Conservation (phyloP, 2,113 vertebrate species). For the Entelurus aequoreus region DNA sequence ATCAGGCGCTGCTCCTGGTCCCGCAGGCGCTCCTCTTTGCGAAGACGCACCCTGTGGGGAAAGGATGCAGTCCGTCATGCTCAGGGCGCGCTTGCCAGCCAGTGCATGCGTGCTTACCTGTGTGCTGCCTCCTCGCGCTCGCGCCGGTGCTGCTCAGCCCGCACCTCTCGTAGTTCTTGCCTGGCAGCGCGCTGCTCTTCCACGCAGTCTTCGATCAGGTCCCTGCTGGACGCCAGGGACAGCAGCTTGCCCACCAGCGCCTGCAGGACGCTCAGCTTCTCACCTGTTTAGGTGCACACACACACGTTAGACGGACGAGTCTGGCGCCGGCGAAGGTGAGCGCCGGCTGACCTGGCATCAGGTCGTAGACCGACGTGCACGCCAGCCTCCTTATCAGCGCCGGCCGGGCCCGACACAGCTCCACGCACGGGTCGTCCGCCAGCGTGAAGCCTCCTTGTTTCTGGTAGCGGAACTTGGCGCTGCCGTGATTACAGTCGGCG, state of each 20-base stretch:
- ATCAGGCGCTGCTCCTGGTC: conserved; percentile 89
- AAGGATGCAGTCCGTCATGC: background rate
- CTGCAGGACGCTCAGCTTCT: conserved; percentile 93
- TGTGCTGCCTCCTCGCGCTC: conserved; percentile 88
- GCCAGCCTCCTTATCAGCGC: conserved; percentile 85
- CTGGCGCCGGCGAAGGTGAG: background rate
- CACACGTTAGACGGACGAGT: background rate
- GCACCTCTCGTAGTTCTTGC: conserved; percentile 89
- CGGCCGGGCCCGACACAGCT: conserved; percentile 84
- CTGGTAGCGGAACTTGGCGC: conserved; percentile 92
- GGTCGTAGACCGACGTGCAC: conserved; percentile 86
- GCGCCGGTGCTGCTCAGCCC: conserved; percentile 88
- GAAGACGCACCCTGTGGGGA: conserved; percentile 81
- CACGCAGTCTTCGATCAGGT: conserved; percentile 92
- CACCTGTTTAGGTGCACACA: conserved; percentile 18
- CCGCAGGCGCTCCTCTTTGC: conserved; percentile 88
- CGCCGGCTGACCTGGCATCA: conserved; percentile 78
- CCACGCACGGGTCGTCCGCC: conserved; percentile 91
- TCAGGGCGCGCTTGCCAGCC: too few relatives aligned
- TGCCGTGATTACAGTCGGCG: conserved; percentile 86
- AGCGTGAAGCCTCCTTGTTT: conserved; percentile 90
- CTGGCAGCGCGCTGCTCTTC: conserved; percentile 84
- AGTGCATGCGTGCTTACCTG: conserved; percentile 67
- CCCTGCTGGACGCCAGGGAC: conserved; percentile 86
- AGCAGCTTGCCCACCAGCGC: conserved; percentile 89